phyloP scores from a whole-genome alignment of 2,888 invertebrate species.

The Tridacna crocea region DNA sequence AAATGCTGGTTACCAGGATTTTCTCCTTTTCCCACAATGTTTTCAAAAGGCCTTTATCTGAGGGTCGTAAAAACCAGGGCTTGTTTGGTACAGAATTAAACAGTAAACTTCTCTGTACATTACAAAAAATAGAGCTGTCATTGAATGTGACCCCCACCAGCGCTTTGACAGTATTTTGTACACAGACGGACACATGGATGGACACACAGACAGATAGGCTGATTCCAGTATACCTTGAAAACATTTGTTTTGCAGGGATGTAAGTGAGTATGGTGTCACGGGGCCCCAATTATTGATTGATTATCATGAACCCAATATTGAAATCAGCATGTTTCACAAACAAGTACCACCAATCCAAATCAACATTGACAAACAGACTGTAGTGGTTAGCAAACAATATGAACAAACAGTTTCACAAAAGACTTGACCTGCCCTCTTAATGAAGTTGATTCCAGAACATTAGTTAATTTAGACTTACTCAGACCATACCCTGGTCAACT shows the following conservation, averaged over 20 bases:
- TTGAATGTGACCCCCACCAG: neutral
- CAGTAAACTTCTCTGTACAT: no score
- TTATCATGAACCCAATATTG: slow-evolving; percentile 9
- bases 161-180: no score
- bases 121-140: no score
- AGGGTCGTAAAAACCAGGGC: no score
- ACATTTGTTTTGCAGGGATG: no score
- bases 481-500: neutral
- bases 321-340: slow-evolving; percentile 26
- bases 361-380: slow-evolving; percentile 22
- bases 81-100: no score
- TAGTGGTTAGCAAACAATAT: slow-evolving; percentile 23
- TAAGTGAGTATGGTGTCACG: no score
- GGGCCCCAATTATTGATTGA: no score
- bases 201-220: no score
- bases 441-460: slow-evolving; percentile 16
- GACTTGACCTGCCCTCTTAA: slow-evolving; percentile 30
- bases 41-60: neutral
- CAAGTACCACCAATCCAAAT: slow-evolving; percentile 2
- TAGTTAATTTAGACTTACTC: neutral
- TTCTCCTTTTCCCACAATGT: no score
- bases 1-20: neutral
- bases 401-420: slow-evolving; percentile 27
- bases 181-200: no score
- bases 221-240: no score